Evolutionary conservation across 2,888 invertebrate genomes (phyloP).

Genomic region (Panopea generosa): DNA sequence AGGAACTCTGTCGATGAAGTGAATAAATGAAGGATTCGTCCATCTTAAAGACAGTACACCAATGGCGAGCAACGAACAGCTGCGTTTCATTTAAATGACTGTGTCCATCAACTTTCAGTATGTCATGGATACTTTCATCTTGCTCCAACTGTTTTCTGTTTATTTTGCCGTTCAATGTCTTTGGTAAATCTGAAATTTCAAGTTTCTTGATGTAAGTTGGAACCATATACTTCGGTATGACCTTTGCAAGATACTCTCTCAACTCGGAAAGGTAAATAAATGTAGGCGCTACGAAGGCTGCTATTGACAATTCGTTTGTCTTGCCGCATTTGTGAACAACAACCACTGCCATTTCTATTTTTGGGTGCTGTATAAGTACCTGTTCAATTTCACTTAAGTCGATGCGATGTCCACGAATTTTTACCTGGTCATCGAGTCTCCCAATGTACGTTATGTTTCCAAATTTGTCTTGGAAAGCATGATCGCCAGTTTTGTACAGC

Average conservation of each 20-base stretch:
- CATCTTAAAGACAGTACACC: conserved; percentile 68
- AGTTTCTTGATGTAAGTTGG: conserved; percentile 70
- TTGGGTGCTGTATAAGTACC: conserved; percentile 70
- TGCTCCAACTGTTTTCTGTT: conserved; percentile 64
- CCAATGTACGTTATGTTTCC: conserved; percentile 90
- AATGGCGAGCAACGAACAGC: conserved; percentile 63
- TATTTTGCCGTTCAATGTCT: conserved; percentile 71
- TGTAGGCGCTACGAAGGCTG: conserved; percentile 71
- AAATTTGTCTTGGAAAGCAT: conserved; percentile 89
- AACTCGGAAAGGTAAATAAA: conserved; percentile 68
- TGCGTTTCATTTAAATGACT: conserved; percentile 70
- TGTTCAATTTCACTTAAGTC: conserved; percentile 93
- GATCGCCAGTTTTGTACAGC: conserved; percentile 94
- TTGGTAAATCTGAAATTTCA: conserved; percentile 65
- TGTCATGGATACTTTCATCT: conserved; percentile 67
- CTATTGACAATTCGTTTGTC: conserved; percentile 59
- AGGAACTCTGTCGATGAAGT: conserved; percentile 69
- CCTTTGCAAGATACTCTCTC: conserved; percentile 67
- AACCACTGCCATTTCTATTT: conserved; percentile 71
- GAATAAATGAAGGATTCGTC: conserved; percentile 63
- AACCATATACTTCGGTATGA: conserved; percentile 73
- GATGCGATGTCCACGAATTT: conserved; percentile 90
- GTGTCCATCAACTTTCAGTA: conserved; percentile 30
- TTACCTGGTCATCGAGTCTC: conserved; percentile 90
- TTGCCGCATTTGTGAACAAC: conserved; percentile 65